A percentile compares a stretch with the other conserved stretches of the same genome.
Conservation (phyloP, 2,797 vertebrate genomes). For the Gymnopithys bicolor region DNA sequence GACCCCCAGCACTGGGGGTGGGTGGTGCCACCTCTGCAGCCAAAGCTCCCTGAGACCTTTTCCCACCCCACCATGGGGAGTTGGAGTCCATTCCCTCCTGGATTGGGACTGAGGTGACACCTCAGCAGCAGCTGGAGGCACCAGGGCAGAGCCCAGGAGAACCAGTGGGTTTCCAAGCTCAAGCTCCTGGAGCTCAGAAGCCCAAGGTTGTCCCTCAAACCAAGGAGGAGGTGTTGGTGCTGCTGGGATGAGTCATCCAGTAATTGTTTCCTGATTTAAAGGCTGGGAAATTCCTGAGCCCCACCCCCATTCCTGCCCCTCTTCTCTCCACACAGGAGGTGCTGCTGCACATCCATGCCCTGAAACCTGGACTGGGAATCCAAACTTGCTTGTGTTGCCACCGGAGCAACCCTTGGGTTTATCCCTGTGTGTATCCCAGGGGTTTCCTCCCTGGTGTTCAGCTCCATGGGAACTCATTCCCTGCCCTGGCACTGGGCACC, state of each 20-base stretch:
- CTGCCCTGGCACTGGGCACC: background rate
- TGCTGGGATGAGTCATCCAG: rapidly evolving
- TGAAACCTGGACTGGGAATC: background rate
- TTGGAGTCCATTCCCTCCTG: background rate
- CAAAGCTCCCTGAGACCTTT: background rate
- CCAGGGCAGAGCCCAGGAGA: background rate
- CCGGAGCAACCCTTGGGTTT: rapidly evolving
- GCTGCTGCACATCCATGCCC: background rate
- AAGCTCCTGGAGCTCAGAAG: too few relatives aligned
- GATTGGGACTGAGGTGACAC: background rate
- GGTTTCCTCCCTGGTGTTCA: rapidly evolving
- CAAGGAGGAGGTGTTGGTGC: background rate
- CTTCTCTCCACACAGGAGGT: background rate
- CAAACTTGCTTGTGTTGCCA: background rate
- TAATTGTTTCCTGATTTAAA: background rate
- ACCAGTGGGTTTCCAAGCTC: background rate
- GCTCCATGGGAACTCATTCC: background rate
- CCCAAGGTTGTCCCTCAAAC: background rate
- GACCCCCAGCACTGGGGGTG: background rate
- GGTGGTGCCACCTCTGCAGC: background rate
- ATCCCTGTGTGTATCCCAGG: rapidly evolving
- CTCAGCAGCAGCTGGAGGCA: background rate
- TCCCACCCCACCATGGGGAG: rapidly evolving
- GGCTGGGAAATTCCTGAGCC: background rate
- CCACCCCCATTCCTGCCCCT: background rate